These are phyloP conservation scores for Alectura lathami DNA, from an alignment of 2,113 vertebrate species.

Conservation along the genomic window DNA sequence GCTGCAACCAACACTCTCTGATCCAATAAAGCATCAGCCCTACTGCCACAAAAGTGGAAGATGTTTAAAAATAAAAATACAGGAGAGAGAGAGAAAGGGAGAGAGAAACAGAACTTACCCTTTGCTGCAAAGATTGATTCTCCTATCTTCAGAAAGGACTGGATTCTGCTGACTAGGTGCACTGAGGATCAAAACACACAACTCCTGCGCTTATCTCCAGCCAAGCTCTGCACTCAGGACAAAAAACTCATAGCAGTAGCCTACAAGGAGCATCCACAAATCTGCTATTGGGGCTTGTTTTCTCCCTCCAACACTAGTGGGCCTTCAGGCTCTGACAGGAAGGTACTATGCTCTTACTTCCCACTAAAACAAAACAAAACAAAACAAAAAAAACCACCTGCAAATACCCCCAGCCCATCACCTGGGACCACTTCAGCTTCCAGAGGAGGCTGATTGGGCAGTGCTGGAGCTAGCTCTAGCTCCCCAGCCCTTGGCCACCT, in stretches of 20 bases:
- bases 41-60: not conserved
- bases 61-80: not conserved
- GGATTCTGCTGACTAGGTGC: not conserved
- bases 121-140: not conserved
- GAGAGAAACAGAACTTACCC: not conserved
- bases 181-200: no score
- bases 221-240: not conserved
- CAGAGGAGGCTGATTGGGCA: not conserved
- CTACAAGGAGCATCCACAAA: no score
- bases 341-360: rapidly evolving
- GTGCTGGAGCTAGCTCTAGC: not conserved
- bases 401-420: not conserved
- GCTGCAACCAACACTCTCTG: not conserved
- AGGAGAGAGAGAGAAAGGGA: no score
- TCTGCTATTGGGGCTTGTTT: no score
- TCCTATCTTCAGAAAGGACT: not conserved
- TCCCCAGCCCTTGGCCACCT: not conserved
- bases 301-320: rapidly evolving
- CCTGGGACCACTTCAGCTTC: not conserved
- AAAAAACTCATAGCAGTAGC: not conserved
- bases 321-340: rapidly evolving
- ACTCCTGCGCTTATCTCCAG: no score
- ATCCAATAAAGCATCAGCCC: not conserved
- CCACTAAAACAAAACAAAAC: not conserved
- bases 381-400: no score